These are phyloP conservation scores for Torymus tubicola DNA, from an alignment of 2,888 invertebrate species.

Conservation along the genomic window DNA sequence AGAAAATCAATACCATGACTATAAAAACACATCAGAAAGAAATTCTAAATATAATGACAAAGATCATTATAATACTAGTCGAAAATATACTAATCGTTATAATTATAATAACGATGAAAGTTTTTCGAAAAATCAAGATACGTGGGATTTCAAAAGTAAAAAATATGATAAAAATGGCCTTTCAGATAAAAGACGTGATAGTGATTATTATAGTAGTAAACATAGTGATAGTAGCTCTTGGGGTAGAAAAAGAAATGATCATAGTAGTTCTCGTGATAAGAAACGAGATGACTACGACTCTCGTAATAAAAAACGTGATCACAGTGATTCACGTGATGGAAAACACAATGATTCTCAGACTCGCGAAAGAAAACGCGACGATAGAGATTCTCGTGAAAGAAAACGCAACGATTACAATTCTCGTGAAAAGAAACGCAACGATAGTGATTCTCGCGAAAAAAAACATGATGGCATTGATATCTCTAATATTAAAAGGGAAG, in stretches of 20 bases:
- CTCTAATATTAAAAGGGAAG: not conserved
- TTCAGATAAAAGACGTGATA: not conserved
- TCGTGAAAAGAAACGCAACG: not conserved
- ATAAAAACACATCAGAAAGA: not conserved
- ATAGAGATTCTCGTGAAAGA: slow-evolving; percentile 19
- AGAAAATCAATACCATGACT: not conserved
- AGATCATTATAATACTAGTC: not conserved
- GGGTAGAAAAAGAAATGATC: not conserved
- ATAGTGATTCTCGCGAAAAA: not conserved
- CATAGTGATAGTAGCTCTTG: too few species aligned
- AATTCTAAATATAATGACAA: not conserved
- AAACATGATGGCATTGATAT: not conserved
- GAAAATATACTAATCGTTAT: slow-evolving; percentile 2
- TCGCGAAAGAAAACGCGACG: slow-evolving; percentile 4
- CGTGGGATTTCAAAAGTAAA: slow-evolving; percentile 12
- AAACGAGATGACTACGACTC: not conserved
- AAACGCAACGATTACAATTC: not conserved
- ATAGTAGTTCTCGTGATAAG: not conserved
- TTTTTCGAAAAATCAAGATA: not conserved
- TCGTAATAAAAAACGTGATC: slow-evolving; percentile 1
- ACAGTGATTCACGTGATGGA: slow-evolving; percentile 8
- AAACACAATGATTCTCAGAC: not conserved
- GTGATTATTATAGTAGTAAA: too few species aligned
- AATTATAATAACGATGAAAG: slow-evolving; percentile 20
- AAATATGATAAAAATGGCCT: slow-evolving; percentile 26